Conservation (phyloP, 2,888 invertebrate species). For the Acanthoscelides obtectus region DNA sequence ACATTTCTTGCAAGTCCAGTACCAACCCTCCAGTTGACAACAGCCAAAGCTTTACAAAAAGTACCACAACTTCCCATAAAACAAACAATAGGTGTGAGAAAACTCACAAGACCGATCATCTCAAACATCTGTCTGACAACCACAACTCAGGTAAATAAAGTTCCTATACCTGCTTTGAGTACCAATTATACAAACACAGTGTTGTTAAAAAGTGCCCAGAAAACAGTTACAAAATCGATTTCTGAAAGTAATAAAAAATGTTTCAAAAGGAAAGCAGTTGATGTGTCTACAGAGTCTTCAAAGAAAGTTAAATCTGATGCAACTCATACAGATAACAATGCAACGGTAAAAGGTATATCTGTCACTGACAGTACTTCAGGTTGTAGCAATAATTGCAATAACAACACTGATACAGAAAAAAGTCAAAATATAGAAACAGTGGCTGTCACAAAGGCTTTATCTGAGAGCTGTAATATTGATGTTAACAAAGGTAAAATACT, state of each 20-base stretch:
- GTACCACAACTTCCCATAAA: slow-evolving; percentile 1
- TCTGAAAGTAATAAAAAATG: not conserved
- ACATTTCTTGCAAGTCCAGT: slow-evolving; percentile 13
- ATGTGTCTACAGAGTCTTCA: not conserved
- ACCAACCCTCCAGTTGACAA: slow-evolving; percentile 4
- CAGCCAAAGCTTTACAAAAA: not conserved
- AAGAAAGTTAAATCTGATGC: not conserved
- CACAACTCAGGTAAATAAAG: slow-evolving; percentile 45
- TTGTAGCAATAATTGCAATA: no score
- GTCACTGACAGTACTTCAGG: not conserved
- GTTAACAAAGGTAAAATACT: not conserved
- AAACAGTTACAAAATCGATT: not conserved
- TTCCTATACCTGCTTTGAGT: slow-evolving; percentile 45
- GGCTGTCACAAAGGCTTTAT: not conserved
- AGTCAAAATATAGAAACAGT: not conserved
- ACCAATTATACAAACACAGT: slow-evolving; percentile 32
- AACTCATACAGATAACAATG: not conserved
- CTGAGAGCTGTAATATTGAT: not conserved
- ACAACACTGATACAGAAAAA: not conserved
- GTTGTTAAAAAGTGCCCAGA: not conserved
- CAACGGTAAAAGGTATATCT: not conserved
- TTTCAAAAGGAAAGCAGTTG: not conserved
- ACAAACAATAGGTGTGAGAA: slow-evolving; percentile 6
- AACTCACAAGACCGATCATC: slow-evolving; percentile 14
- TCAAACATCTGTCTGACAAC: slow-evolving; percentile 36